Conservation (phyloP, 1,140 invertebrate genomes). For the Pteromalus puparum region DNA sequence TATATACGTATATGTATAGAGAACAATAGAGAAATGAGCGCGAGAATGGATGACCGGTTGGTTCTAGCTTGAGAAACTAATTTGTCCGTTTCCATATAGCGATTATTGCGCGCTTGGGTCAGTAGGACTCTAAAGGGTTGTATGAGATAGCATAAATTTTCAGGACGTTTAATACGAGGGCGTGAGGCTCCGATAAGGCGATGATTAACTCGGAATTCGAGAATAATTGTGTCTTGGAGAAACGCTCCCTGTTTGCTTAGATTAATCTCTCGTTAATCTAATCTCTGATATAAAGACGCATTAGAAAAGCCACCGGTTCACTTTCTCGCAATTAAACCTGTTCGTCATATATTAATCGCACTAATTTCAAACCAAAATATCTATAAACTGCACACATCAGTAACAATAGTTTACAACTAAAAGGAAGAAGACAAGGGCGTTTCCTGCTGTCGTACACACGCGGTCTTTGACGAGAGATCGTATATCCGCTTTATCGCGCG, state of each 20-base stretch:
- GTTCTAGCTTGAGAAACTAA: neutral
- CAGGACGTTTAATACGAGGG: neutral
- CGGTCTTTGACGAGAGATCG: constrained; percentile 47
- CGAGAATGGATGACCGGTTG: neutral
- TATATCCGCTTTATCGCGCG: constrained; percentile 51
- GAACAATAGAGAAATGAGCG: neutral
- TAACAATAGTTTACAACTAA: neutral
- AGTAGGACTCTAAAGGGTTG: neutral
- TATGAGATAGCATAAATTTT: neutral
- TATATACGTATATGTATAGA: neutral
- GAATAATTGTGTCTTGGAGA: neutral
- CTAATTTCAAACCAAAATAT: neutral
- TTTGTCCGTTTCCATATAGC: neutral
- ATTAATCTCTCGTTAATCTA: neutral
- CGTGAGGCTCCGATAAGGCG: neutral
- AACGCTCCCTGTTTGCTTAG: neutral
- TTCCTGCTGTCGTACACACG: constrained; percentile 28
- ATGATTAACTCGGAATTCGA: neutral
- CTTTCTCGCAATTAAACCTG: neutral
- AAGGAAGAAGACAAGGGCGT: constrained; percentile 36
- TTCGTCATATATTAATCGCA: too few species aligned
- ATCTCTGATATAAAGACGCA: neutral
- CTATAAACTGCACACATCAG: neutral
- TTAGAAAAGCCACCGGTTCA: too few species aligned
- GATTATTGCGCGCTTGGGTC: neutral